These are phyloP conservation scores for Physocephala rufipes DNA, from an alignment of 2,888 invertebrate genomes.

Conservation along the genomic window DNA sequence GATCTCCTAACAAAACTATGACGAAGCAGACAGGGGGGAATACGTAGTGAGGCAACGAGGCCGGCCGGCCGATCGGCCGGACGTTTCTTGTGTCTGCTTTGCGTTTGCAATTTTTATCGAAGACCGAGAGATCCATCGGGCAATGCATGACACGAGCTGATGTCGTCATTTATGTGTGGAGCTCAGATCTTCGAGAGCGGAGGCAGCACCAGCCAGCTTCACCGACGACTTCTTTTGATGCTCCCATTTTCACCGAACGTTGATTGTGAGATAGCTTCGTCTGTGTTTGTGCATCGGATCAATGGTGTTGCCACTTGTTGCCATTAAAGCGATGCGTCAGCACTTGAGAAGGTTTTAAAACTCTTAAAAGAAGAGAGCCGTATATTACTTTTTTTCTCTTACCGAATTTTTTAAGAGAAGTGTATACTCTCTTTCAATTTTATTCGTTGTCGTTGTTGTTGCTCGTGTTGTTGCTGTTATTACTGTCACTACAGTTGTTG, in stretches of 20 bases:
- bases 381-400: neutral
- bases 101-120: neutral
- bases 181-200: neutral
- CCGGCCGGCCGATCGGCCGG: constrained; percentile 8
- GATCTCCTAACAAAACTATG: too few relatives aligned
- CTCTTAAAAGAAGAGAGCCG: too few relatives aligned
- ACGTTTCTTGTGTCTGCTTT: neutral
- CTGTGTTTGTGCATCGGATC: neutral
- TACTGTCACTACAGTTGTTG: neutral
- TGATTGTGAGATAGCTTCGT: too few relatives aligned
- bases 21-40: neutral
- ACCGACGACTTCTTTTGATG: too few relatives aligned
- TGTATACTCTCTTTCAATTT: neutral
- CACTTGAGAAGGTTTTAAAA: constrained; percentile 12
- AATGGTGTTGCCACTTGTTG: constrained; percentile 38
- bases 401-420: neutral
- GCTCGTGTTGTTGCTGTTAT: constrained; percentile 24
- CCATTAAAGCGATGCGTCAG: constrained; percentile 21
- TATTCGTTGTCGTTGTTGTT: neutral
- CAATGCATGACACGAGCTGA: neutral
- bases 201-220: too few relatives aligned
- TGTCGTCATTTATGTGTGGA: neutral
- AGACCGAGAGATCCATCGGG: neutral
- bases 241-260: too few relatives aligned
- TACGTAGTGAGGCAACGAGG: neutral